Evolutionary conservation across 2,797 vertebrate genomes (phyloP), one percentile per base, ranked within the genome.

Genomic region (Mustela erminea): DNA sequence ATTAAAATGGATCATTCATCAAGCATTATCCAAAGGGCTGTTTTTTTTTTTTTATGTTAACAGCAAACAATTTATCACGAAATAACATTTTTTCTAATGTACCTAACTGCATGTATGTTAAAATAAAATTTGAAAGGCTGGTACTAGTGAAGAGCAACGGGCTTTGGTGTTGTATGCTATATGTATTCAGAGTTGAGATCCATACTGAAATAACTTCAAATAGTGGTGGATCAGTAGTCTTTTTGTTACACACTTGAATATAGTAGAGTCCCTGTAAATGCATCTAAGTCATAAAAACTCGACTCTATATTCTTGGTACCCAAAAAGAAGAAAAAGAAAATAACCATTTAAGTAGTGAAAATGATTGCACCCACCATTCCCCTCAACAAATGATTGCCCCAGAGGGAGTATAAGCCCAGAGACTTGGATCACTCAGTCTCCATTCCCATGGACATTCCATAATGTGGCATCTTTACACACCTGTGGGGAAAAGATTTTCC

Each of bases 41-140:
- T 0, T 83, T 95, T 78, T 95, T 75, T 74, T 83, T 95, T 78
- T 95, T 75, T 74, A 77, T 75, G 56, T 82, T 74, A 94, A 60
- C 49, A 32, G n/a, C 35, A 89, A 81, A 83, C 14, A 64, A 1
- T 58, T 62, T 95, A 38, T 84, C 70, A n/a, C 64, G 56, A 92
- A 85, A 84, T 94, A 70, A 58, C n/a, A 43, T 89, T 95, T 91
- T 43, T 41, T 85, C 46, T 60, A 54, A 60, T 49, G 12, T 74
- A 23, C 35, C 15, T 75, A 83, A 89, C 38, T 54, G 13, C 56
- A 62, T 56, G 23, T 81, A 1, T 62, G 21, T 93, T 92, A 90
- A 87, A 77, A 43, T 84, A 90, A 87, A 77, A 43, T 84, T 58
- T 75, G n/a, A 75, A 81, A 84, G 58, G 29, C 78, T 32, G 32